A percentile compares a stretch with the other conserved stretches of the same genome.
Evolutionary conservation across 2,888 invertebrate genomes (phyloP).

Genomic region (Agapostemon virescens): DNA sequence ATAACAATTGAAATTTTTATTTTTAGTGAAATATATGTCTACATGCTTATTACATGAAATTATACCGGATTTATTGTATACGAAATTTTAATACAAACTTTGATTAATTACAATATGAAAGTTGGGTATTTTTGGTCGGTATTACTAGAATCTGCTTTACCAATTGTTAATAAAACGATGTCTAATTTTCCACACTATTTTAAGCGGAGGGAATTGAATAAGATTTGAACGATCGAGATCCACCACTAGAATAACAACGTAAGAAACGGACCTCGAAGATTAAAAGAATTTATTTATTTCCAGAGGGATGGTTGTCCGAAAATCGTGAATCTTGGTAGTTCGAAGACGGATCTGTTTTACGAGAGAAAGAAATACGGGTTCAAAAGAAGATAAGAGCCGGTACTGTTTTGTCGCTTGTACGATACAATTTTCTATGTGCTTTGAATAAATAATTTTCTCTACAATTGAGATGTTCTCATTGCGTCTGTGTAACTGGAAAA

Average conservation of each 20-base stretch:
- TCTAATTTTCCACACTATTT: not conserved
- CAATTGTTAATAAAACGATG: not conserved
- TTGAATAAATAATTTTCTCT: slow-evolving; percentile 23
- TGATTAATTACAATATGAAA: not conserved
- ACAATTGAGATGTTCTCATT: not conserved
- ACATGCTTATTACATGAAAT: not conserved
- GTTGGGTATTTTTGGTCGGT: not conserved
- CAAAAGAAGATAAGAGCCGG: slow-evolving; percentile 88
- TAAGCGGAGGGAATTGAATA: not conserved
- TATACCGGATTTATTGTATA: not conserved
- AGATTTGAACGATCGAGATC: not conserved
- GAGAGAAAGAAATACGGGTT: slow-evolving; percentile 99
- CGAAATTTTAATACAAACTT: not conserved
- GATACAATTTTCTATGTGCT: slow-evolving; percentile 11
- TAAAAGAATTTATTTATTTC: slow-evolving; percentile 1
- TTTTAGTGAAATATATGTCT: not conserved
- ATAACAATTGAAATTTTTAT: not conserved
- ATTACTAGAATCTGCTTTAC: not conserved
- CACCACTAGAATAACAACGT: not conserved
- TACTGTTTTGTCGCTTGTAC: not conserved
- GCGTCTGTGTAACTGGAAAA: not conserved
- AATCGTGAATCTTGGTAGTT: slow-evolving; percentile 99
- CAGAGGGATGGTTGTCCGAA: slow-evolving; percentile 99
- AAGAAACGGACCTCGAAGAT: not conserved
- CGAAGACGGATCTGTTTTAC: slow-evolving; percentile 99